Evolutionary conservation across 2,113 vertebrate species (phyloP).

Genomic region (Eubucco bourcierii): DNA sequence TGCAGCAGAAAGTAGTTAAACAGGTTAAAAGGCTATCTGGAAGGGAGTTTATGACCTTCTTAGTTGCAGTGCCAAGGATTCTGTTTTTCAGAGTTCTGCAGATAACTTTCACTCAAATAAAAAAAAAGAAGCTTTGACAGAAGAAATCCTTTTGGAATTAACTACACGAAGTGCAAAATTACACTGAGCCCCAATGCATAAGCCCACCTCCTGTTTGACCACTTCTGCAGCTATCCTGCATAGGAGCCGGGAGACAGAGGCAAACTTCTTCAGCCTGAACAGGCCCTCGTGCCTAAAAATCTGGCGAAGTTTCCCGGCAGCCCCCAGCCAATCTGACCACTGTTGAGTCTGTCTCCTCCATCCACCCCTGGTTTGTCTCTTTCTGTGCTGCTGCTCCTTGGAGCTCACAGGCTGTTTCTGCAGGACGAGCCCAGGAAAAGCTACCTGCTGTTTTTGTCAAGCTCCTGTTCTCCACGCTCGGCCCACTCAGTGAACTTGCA

Average conservation of each 20-base stretch:
- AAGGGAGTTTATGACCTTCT: neutral
- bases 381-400: neutral
- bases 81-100: neutral
- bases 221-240: fast-evolving
- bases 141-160: neutral
- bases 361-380: neutral
- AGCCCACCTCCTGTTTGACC: neutral
- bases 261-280: fast-evolving
- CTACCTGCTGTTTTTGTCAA: fast-evolving
- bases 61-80: neutral
- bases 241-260: neutral
- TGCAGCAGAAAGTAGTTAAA: neutral
- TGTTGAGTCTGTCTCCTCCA: neutral
- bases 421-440: neutral
- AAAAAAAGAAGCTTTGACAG: neutral
- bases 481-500: fast-evolving
- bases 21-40: neutral
- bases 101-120: neutral
- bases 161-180: fast-evolving
- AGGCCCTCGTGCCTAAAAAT: neutral
- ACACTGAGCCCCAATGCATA: fast-evolving
- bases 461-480: fast-evolving
- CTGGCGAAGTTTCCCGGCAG: fast-evolving
- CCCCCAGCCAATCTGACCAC: fast-evolving
- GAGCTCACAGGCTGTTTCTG: fast-evolving